Evolutionary conservation across 2,888 invertebrate species (phyloP), one percentile per base, ranked within the genome.

Genomic region (Lepetodrilus schrolli): DNA sequence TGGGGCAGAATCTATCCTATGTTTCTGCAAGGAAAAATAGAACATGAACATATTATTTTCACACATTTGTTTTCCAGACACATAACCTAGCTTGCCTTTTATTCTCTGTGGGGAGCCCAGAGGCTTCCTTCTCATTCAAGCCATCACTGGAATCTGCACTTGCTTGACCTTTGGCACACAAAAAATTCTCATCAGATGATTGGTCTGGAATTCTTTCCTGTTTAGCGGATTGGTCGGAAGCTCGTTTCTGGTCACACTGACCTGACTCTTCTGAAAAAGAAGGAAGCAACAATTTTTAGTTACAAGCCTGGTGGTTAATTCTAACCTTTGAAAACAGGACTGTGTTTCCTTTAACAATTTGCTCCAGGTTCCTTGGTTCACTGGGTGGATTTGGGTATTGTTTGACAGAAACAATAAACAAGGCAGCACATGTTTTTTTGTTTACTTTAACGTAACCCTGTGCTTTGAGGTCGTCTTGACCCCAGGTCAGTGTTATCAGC

Each of bases 151-250:
- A 26, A 26, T 58, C 58, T 58, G 58, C 58, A 58, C 58, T 30
- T 34, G 26, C 58, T 17, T 58, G 58, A 58, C 23, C 58, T 58
- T 58, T 58, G 58, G 30, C 58, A 58, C 58, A 58, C 58, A 58
- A 58, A 58, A 58, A 58, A 58, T 34, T 58, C 30, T 30, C 58
- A 2, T 58, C 58, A 58, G 58, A 26, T 58, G 58, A 58, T 58
- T 58, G 58, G 58, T 58, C 30, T 17, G 30, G 13, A 17, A 10
- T 23, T 17, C 34, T 34, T 17, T 58, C 58, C 26, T 58, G 58
- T 26, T 58, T 34, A 58, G n/a, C n/a, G n/a, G n/a, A n/a, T 58
- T 58, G 58, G 58, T 58, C 30, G 30, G 30, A 10, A 17, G 13
- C 17, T 17, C 34, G 30, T 17, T 58, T 34, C 26, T 58, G 58